These are phyloP conservation scores for Eristalis pertinax DNA, from an alignment of 2,888 invertebrate species.

Conservation along the genomic window DNA sequence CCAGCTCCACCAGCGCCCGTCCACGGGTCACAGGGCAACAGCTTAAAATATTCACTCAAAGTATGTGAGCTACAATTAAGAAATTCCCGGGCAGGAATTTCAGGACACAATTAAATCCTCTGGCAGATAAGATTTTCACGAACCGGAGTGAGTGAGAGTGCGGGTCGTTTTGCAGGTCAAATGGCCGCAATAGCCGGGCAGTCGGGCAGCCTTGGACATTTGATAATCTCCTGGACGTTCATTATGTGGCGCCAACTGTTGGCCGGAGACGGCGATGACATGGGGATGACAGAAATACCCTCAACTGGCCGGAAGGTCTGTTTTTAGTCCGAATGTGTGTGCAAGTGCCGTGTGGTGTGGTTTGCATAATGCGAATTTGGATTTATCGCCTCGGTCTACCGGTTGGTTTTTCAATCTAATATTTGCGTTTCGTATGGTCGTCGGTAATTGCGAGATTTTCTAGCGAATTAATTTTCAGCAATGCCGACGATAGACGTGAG, in stretches of 20 bases:
- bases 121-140: constrained; percentile 68
- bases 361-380: constrained; percentile 60
- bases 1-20: not conserved
- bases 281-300: constrained; percentile 49
- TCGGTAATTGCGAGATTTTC: constrained; percentile 47
- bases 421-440: constrained; percentile 25
- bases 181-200: constrained; percentile 39
- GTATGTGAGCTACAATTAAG: constrained; percentile 66
- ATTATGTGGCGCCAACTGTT: constrained; percentile 64
- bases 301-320: constrained; percentile 7
- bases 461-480: constrained; percentile 49
- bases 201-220: constrained; percentile 19
- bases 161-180: constrained; percentile 45
- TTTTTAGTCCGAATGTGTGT: not conserved
- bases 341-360: constrained; percentile 24
- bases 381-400: constrained; percentile 55
- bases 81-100: constrained; percentile 71
- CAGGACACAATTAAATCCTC: constrained; percentile 71
- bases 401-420: constrained; percentile 34
- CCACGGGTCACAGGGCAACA: constrained; percentile 31
- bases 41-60: constrained; percentile 61
- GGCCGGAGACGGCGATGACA: constrained; percentile 51
- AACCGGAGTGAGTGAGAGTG: not conserved
- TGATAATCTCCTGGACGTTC: constrained; percentile 58
- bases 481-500: constrained; percentile 1